Evolutionary conservation across 2,888 invertebrate genomes (phyloP).

Genomic region (Cacoxenus indagator): DNA sequence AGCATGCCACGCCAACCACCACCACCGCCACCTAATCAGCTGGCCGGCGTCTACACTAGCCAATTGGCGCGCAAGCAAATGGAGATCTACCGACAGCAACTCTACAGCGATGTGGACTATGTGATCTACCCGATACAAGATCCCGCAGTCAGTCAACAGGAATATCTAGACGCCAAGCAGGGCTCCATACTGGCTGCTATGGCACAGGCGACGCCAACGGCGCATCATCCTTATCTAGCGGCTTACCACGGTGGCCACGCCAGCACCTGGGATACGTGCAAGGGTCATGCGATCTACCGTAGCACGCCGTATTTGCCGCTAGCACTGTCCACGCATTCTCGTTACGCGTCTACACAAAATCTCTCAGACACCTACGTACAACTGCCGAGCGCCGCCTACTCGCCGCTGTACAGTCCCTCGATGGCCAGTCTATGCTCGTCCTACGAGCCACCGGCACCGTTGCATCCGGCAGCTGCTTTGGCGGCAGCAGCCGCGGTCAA

Average conservation of each 20-base stretch:
- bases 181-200: slow-evolving; percentile 76
- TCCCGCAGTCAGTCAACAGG: slow-evolving; percentile 90
- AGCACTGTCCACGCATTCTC: slow-evolving; percentile 77
- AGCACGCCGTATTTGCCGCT: slow-evolving; percentile 85
- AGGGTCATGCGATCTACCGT: slow-evolving; percentile 83
- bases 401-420: slow-evolving; percentile 77
- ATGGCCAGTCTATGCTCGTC: slow-evolving; percentile 77
- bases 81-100: slow-evolving; percentile 88
- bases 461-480: slow-evolving; percentile 72
- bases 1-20: slow-evolving; percentile 75
- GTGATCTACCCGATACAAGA: slow-evolving; percentile 93
- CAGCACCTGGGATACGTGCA: slow-evolving; percentile 71
- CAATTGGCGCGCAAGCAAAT: slow-evolving; percentile 83
- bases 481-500: slow-evolving; percentile 56
- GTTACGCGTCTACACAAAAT: slow-evolving; percentile 86
- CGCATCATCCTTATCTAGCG: slow-evolving; percentile 71
- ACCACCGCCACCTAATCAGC: slow-evolving; percentile 77
- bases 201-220: slow-evolving; percentile 75
- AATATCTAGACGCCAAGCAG: slow-evolving; percentile 90
- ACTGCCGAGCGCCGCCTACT: slow-evolving; percentile 74
- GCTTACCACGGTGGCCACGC: slow-evolving; percentile 62
- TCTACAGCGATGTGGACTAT: slow-evolving; percentile 92
- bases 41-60: slow-evolving; percentile 80
- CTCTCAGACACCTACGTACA: slow-evolving; percentile 82
- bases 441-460: slow-evolving; percentile 78